Evolutionary conservation across 2,113 vertebrate genomes (phyloP), one percentile per base, ranked within the genome.

Genomic region (Pterocles burchelli): DNA sequence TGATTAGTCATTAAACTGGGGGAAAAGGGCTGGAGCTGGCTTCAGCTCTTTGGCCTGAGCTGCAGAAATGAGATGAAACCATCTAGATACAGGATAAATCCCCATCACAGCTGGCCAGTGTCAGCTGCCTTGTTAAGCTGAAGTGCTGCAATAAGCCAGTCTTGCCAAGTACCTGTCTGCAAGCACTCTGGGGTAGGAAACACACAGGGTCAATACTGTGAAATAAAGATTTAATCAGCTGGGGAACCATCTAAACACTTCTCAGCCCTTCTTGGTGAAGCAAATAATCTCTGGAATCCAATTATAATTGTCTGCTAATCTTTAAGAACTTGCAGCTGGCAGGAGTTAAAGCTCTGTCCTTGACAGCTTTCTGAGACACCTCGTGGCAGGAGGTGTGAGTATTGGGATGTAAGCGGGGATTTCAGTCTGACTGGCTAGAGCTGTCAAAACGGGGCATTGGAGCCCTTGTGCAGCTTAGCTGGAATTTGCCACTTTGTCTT

Each of bases 301-400:
- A 94, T 96, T 96, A 96, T 90, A 96, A 89, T 94, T 92, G 93
- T 94, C 92, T 95, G 78, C 88, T 93, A 95, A 95, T 94, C 92
- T 93, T 80, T 86, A 93, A 84, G 90, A 96, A 74, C 61, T 57
- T 90, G 75, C 88, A 95, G 94, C 92, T 5, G 13, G 41, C 85
- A 89, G 89, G 84, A 93, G 79, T 72, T 93, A 75, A 29, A 95
- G 76, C 73, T 86, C 65, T 94, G 67, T 82, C 94, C 82, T 85
- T 91, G 93, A 88, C 90, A 95, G 93, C 85, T 96, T 90, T 96
- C 67, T 57, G 88, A 92, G 93, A 96, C 88, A 86, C 88, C 75
- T 88, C n/a, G 75, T 96, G 88, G 68, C 92, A 80, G 75, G 63
- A 92, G 81, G 90, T 92, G 90, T 86, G 94, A 93, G 74, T 67